phyloP scores from a whole-genome alignment of 2,113 vertebrate genomes.

The Tachycineta bicolor region DNA sequence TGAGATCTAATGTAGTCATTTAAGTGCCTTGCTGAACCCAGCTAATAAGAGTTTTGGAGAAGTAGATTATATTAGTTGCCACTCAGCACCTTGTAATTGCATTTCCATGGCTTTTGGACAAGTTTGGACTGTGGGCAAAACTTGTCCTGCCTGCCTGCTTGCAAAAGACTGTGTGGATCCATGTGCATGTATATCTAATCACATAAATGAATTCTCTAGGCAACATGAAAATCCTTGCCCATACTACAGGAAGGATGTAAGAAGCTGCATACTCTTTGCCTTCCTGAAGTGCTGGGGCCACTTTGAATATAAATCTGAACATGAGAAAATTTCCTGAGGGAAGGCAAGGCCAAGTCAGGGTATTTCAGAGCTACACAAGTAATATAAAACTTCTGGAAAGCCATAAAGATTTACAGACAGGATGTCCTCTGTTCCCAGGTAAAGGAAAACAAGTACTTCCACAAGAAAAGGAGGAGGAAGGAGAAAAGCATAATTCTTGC shows the following conservation, averaged over 20 bases:
- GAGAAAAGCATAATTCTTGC: neutral
- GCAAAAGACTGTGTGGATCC: neutral
- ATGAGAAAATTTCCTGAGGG: neutral
- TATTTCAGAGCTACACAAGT: neutral
- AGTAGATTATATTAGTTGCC: conserved; percentile 25
- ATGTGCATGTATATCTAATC: neutral
- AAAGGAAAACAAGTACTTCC: conserved; percentile 39
- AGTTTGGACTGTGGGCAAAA: neutral
- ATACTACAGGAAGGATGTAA: neutral
- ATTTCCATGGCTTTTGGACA: conserved; percentile 30
- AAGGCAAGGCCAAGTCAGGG: neutral
- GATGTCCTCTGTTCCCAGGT: conserved; percentile 10
- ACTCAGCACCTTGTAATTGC: conserved; percentile 49
- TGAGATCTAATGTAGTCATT: conserved; percentile 15
- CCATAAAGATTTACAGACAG: neutral
- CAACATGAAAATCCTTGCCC: neutral
- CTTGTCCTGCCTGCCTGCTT: neutral
- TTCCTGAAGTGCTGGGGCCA: neutral
- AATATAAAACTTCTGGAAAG: conserved; percentile 27
- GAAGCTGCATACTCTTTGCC: neutral
- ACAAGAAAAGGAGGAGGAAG: neutral
- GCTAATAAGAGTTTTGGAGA: neutral
- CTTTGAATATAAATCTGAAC: conserved; percentile 14
- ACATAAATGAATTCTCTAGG: neutral
- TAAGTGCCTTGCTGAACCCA: conserved; percentile 6